Percentiles rank a stretch among this genome's conserved stretches.
Evolutionary conservation across 2,888 invertebrate genomes (phyloP).

Genomic region (Noctua fimbriata): DNA sequence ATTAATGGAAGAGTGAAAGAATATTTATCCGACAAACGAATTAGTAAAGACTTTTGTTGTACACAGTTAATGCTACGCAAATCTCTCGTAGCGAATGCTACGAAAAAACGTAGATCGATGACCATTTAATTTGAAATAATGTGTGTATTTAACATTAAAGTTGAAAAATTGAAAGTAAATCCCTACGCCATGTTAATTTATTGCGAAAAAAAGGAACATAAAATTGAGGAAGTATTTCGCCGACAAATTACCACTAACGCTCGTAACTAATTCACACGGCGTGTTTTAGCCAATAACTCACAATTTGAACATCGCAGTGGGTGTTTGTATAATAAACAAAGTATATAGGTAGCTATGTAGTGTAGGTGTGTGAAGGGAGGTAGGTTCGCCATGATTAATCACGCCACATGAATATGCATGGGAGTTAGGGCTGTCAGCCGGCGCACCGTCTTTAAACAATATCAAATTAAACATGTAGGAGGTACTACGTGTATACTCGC

Average conservation of each 20-base stretch:
- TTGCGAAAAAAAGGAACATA: constrained; percentile 41
- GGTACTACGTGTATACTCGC: constrained; percentile 53
- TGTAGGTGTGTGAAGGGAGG: constrained; percentile 72
- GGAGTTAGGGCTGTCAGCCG: constrained; percentile 84
- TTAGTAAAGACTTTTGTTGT: constrained; percentile 30
- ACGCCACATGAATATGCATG: constrained; percentile 88
- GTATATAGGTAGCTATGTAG: constrained; percentile 62
- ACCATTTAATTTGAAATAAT: constrained; percentile 45
- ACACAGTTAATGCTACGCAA: constrained; percentile 29
- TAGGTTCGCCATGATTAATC: constrained; percentile 85
- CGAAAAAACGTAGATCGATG: constrained; percentile 42
- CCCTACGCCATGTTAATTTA: constrained; percentile 48
- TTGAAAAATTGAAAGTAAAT: constrained; percentile 56
- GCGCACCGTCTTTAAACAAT: constrained; percentile 85
- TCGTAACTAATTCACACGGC: constrained; percentile 76
- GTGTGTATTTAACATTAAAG: constrained; percentile 38
- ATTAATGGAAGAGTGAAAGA: constrained; percentile 45
- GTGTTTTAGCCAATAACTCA: constrained; percentile 75
- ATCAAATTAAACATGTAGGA: constrained; percentile 86
- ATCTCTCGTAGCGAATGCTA: constrained; percentile 33
- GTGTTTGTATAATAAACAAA: constrained; percentile 74
- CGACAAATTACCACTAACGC: constrained; percentile 76
- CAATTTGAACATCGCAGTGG: constrained; percentile 74
- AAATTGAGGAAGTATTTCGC: constrained; percentile 58
- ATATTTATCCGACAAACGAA: constrained; percentile 29